phyloP scores from a whole-genome alignment of 2,888 invertebrate species.

The Lasioglossum oenotherae region DNA sequence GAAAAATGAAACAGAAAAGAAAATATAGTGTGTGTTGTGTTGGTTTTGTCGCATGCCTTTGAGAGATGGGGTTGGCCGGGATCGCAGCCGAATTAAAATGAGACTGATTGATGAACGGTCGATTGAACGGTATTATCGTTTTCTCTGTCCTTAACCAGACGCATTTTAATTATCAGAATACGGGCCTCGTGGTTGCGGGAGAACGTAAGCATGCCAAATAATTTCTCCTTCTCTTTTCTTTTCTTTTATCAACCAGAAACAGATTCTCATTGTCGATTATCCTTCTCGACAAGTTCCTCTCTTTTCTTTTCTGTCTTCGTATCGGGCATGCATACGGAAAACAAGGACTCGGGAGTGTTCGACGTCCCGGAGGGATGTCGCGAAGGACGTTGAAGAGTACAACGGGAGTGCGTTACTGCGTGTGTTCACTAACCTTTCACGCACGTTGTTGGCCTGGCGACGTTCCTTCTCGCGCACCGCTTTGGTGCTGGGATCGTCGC shows the following conservation, averaged over 20 bases:
- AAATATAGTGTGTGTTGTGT: background rate
- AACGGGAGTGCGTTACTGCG: slow-evolving; percentile 81
- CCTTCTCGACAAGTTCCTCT: background rate
- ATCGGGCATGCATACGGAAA: slow-evolving; percentile 37
- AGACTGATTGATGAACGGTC: slow-evolving; percentile 73
- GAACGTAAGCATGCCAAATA: slow-evolving; percentile 48
- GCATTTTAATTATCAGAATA: slow-evolving; percentile 85
- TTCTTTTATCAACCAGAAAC: background rate
- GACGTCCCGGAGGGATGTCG: slow-evolving; percentile 3
- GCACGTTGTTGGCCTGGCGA: slow-evolving; percentile 98
- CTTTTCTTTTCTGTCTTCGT: background rate
- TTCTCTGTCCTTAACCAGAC: slow-evolving; percentile 74
- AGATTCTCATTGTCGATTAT: background rate
- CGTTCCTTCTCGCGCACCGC: slow-evolving; percentile 97
- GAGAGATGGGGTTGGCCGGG: slow-evolving; percentile 47
- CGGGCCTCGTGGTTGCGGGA: slow-evolving; percentile 82
- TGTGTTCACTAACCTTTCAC: slow-evolving; percentile 93
- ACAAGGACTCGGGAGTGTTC: background rate
- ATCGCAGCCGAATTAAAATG: slow-evolving; percentile 74
- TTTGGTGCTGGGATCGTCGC: slow-evolving; percentile 94
- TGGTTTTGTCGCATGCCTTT: slow-evolving; percentile 60
- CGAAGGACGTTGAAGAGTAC: slow-evolving; percentile 65
- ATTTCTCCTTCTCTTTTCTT: background rate
- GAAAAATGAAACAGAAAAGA: slow-evolving; percentile 28
- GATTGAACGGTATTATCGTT: slow-evolving; percentile 61